Evolutionary conservation across 2,113 vertebrate species (phyloP), one percentile per base, ranked within the genome.

Genomic region (Limanda limanda): DNA sequence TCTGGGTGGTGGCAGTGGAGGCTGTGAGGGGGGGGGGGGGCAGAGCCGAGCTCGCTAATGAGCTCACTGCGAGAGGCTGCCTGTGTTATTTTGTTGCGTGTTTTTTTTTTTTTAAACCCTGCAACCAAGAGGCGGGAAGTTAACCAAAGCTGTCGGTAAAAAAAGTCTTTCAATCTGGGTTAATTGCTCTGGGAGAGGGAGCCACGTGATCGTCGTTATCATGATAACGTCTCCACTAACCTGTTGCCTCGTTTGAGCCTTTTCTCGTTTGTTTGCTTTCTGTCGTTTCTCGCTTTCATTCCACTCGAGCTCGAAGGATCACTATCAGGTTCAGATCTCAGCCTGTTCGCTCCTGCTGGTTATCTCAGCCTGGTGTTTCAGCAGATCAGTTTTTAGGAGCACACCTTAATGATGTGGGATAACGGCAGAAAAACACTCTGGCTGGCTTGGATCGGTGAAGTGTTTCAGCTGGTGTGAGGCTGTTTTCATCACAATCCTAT

Each of bases 131-230:
- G 65, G 75, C 5, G n/a, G 83, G 72, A 82, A 82, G 74, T 74
- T 47, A 81, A 85, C 76, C 71, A 63, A 45, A 73, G 81, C 87
- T 88, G 89, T 91, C 27, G 27, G 4, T 0, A 5, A 84, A 25
- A n/a, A 47, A 79, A 79, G 2, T 81, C 71, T 79, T 84, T 82
- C 73, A 57, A 85, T 90, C 85, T 90, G 82, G 91, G 89, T 83
- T 92, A 92, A 93, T 92, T 88, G 91, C 86, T 92, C 13, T 3
- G 91, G 89, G 89, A 92, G 57, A 75, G 12, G 24, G 74, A 79
- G 74, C 25, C 61, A 73, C 64, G n/a, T 70, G 75, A 78, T 89
- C 81, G 81, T 65, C 40, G 57, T 89, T 82, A 81, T 65, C 48
- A 68, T 68, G 24, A 68, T 64, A 40, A 68, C 17, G 0, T 55